A percentile compares a stretch with the other conserved stretches of the same genome.
phyloP scores from a whole-genome alignment of 2,113 vertebrate species.

The Eptesicus fuscus region DNA sequence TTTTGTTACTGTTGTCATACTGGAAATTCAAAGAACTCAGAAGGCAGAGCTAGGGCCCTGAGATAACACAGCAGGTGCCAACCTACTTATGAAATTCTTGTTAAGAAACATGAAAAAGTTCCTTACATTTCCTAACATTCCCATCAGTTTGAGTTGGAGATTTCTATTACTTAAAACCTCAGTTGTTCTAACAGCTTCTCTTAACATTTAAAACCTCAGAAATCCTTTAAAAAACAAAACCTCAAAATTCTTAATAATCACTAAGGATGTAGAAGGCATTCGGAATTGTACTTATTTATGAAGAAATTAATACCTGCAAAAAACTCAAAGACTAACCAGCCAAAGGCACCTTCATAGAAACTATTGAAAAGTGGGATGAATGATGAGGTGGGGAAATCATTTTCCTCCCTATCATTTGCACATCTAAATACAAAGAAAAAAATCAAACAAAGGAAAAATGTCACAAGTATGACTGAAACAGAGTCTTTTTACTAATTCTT shows the following conservation, averaged over 20 bases:
- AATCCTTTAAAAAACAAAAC: not conserved
- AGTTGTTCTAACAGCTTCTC: not conserved
- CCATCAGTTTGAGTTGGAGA: not conserved
- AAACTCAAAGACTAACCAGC: not conserved
- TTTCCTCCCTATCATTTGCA: not conserved
- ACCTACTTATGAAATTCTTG: not conserved
- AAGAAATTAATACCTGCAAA: not conserved
- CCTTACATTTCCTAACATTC: not conserved
- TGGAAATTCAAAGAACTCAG: not conserved
- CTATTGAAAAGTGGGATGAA: not conserved
- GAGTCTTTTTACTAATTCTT: not conserved
- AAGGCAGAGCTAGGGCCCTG: not conserved
- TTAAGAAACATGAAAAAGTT: not conserved
- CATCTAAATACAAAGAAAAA: not conserved
- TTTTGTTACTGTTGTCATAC: not conserved
- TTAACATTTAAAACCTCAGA: not conserved
- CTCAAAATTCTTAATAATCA: not conserved
- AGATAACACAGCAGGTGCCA: not conserved
- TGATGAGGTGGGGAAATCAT: rapidly evolving
- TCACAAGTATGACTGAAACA: not conserved
- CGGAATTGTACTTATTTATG: not conserved
- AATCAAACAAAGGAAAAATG: not conserved
- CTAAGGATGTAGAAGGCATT: not conserved
- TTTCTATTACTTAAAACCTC: not conserved
- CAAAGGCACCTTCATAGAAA: not conserved